These are phyloP conservation scores for Drosophila burlai DNA, from an alignment of 1,140 invertebrate species.

Conservation along the genomic window DNA sequence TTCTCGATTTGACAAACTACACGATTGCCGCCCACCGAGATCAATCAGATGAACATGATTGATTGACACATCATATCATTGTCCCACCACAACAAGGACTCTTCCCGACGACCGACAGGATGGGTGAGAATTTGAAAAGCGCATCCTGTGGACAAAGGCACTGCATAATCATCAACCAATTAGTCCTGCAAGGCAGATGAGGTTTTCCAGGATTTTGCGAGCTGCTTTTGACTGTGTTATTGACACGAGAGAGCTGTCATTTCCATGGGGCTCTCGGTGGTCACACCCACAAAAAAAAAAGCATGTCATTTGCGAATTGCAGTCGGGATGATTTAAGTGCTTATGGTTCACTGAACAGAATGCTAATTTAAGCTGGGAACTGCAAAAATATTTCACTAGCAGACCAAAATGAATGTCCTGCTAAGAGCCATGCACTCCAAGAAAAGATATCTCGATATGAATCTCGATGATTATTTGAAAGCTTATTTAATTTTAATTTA, in stretches of 20 bases:
- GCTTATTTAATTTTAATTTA: neutral
- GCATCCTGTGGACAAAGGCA: constrained; percentile 35
- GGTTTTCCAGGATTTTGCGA: constrained; percentile 31
- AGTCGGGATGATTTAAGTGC: constrained; percentile 32
- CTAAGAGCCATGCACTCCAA: neutral
- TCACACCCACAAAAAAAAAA: constrained; percentile 15
- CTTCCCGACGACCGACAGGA: constrained; percentile 23
- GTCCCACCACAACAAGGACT: constrained; percentile 10
- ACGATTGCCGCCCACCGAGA: constrained; percentile 48
- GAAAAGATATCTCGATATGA: too few relatives aligned
- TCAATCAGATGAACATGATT: constrained; percentile 67
- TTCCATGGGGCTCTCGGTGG: constrained; percentile 15
- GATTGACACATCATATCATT: constrained; percentile 71
- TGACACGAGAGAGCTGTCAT: constrained; percentile 22
- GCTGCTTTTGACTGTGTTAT: constrained; percentile 25
- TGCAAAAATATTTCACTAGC: constrained; percentile 10
- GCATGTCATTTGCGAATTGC: constrained; percentile 24
- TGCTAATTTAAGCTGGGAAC: constrained; percentile 16
- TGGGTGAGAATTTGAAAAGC: constrained; percentile 66
- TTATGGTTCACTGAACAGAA: constrained; percentile 18
- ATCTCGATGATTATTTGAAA: neutral
- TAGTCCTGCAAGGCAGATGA: constrained; percentile 36
- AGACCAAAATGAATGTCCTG: constrained; percentile 4
- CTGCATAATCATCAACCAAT: constrained; percentile 48
- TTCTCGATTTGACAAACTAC: constrained; percentile 54